A percentile compares a stretch with the other conserved stretches of the same genome.
phyloP scores from a whole-genome alignment of 2,797 vertebrate genomes.

The Crenichthys baileyi region DNA sequence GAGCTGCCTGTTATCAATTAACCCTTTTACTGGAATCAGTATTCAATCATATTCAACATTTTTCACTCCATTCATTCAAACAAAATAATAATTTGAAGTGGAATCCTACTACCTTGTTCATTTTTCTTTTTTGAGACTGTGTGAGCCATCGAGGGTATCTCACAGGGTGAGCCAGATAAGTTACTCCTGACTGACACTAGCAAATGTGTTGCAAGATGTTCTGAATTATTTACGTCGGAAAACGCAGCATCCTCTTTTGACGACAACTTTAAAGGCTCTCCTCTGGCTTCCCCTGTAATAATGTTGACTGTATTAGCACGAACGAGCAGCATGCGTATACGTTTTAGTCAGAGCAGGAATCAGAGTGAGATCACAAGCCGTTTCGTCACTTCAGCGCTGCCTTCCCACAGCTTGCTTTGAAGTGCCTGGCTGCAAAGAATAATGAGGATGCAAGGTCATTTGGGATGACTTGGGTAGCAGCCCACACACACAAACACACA shows the following conservation, averaged over 20 bases:
- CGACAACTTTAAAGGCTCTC: slow-evolving; percentile 48
- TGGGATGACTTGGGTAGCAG: slow-evolving; percentile 63
- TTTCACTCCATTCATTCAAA: slow-evolving; percentile 24
- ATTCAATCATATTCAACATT: slow-evolving; percentile 12
- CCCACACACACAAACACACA: slow-evolving; percentile 43
- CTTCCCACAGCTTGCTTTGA: slow-evolving; percentile 70
- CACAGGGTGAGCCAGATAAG: slow-evolving; percentile 12
- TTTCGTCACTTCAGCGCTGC: slow-evolving; percentile 61
- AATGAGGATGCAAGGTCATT: slow-evolving; percentile 80
- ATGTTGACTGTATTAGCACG: slow-evolving; percentile 52
- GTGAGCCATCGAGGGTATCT: slow-evolving; percentile 29
- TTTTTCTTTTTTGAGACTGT: slow-evolving; percentile 21
- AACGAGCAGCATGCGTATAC: slow-evolving; percentile 41
- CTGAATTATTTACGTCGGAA: slow-evolving; percentile 63
- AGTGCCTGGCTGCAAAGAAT: slow-evolving; percentile 71
- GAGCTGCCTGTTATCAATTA: slow-evolving; percentile 43
- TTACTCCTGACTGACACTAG: slow-evolving; percentile 47
- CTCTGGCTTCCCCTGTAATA: slow-evolving; percentile 50
- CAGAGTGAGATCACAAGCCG: slow-evolving; percentile 65
- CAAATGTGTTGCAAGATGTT: slow-evolving; percentile 50
- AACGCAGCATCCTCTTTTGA: slow-evolving; percentile 35
- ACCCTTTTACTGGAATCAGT: slow-evolving; percentile 42
- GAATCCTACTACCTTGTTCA: slow-evolving; percentile 29
- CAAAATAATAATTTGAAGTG: slow-evolving; percentile 26
- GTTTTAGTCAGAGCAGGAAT: slow-evolving; percentile 54